Conservation (phyloP, 2,888 invertebrate species). For the Neelides folsomi region DNA sequence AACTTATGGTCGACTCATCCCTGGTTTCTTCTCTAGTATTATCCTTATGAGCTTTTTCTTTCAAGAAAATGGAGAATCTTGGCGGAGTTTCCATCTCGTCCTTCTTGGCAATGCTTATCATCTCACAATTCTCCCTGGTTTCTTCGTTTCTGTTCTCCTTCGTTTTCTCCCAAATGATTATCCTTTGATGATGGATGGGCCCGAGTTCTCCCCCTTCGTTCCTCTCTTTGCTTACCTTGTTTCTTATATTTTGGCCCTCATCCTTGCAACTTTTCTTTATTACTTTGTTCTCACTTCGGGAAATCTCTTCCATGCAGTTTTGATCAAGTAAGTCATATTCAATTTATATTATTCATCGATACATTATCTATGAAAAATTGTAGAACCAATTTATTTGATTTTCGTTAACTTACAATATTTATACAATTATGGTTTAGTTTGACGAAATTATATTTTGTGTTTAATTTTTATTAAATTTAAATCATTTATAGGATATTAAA, state of each 20-base stretch:
- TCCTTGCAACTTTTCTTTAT: conserved; percentile 45
- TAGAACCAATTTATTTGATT: too few species aligned
- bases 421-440: too few species aligned
- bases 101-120: conserved; percentile 45
- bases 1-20: conserved; percentile 50
- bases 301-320: conserved; percentile 52
- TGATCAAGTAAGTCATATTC: conserved; percentile 51
- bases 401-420: too few species aligned
- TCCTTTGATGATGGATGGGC: conserved; percentile 12
- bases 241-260: conserved; percentile 43
- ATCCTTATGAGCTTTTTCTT: conserved; percentile 48
- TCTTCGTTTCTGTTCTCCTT: conserved; percentile 35
- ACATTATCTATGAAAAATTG: too few species aligned
- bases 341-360: too few species aligned
- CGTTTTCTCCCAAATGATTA: conserved; percentile 15
- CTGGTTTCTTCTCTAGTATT: conserved; percentile 53
- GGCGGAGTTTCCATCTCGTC: conserved; percentile 42
- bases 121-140: conserved; percentile 43
- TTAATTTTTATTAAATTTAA: conserved; percentile 3
- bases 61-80: conserved; percentile 40
- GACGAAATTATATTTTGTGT: too few species aligned
- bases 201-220: conserved; percentile 34
- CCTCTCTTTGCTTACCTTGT: conserved; percentile 51
- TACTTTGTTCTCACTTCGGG: conserved; percentile 52
- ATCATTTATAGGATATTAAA: conserved; percentile 14